A percentile compares a stretch with the other conserved stretches of the same genome.
phyloP scores from a whole-genome alignment of 37 sponge, comb jelly and placozoan genomes.

The Haliclona indistincta region DNA sequence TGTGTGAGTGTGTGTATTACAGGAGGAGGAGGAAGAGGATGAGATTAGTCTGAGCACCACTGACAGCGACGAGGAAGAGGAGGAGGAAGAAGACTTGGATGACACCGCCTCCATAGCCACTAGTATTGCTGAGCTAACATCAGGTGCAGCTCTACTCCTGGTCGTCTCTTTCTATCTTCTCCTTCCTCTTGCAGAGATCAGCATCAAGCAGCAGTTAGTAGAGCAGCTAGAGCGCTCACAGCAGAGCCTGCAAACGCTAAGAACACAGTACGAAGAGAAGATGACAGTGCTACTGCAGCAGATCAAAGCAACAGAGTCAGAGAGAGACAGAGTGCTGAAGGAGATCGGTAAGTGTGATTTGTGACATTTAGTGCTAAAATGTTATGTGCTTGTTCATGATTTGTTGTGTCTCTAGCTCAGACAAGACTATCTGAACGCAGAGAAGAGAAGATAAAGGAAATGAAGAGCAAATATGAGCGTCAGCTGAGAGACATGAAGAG shows the following conservation, averaged over 20 bases:
- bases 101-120: constrained; percentile 56
- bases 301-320: constrained; percentile 63
- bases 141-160: constrained; percentile 6
- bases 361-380: not conserved
- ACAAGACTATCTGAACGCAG: constrained; percentile 11
- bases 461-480: constrained; percentile 54
- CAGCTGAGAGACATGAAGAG: constrained; percentile 45
- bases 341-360: constrained; percentile 62
- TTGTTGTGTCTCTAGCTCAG: constrained; percentile 9
- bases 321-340: constrained; percentile 83
- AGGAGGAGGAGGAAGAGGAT: constrained; percentile 24
- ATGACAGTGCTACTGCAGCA: constrained; percentile 75
- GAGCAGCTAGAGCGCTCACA: constrained; percentile 89
- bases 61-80: constrained; percentile 49
- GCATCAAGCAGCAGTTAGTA: constrained; percentile 92
- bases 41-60: constrained; percentile 24
- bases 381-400: not conserved
- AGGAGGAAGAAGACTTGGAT: constrained; percentile 44
- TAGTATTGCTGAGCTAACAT: constrained; percentile 56
- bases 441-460: constrained; percentile 60
- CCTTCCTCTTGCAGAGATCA: constrained; percentile 71
- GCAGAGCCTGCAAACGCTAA: constrained; percentile 78
- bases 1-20: no score
- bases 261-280: constrained; percentile 93
- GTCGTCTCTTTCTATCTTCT: not conserved